phyloP scores from a whole-genome alignment of 1,140 invertebrate genomes.

The Pseudachorutes palmiensis region DNA sequence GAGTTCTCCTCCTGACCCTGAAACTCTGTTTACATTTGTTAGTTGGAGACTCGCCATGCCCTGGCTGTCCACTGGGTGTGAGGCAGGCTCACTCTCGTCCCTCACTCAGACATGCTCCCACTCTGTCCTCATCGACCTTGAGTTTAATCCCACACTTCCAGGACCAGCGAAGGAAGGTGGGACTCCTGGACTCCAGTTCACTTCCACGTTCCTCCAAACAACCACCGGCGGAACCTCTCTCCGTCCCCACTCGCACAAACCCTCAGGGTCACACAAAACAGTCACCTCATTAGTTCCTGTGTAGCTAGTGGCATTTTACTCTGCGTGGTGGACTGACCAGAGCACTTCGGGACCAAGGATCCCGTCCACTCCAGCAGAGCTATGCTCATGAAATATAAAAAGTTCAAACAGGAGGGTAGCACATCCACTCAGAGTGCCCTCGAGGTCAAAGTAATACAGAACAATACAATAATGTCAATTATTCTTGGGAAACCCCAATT shows the following conservation, averaged over 20 bases:
- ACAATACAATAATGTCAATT: background rate
- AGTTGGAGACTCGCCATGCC: background rate
- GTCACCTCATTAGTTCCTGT: background rate
- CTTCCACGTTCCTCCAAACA: too few species aligned
- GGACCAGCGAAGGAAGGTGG: too few species aligned
- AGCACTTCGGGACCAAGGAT: too few species aligned
- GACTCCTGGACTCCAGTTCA: too few species aligned
- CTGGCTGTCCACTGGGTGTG: background rate
- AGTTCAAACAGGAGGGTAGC: conserved; percentile 6
- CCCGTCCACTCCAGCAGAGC: too few species aligned
- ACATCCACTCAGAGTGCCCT: background rate
- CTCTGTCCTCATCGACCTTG: background rate
- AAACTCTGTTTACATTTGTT: background rate
- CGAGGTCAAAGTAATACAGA: background rate
- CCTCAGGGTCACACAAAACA: too few species aligned
- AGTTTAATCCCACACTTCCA: too few species aligned
- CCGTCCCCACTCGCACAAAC: too few species aligned
- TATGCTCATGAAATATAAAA: conserved; percentile 16
- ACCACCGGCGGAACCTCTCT: too few species aligned
- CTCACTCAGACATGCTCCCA: background rate
- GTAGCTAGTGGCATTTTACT: too few species aligned
- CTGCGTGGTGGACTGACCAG: too few species aligned
- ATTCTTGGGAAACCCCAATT: background rate
- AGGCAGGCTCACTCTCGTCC: background rate
- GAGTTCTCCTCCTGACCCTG: background rate